Base-by-base conservation (phyloP, 2,797 vertebrate genomes). In the Passerculus sandwichensis region DNA sequence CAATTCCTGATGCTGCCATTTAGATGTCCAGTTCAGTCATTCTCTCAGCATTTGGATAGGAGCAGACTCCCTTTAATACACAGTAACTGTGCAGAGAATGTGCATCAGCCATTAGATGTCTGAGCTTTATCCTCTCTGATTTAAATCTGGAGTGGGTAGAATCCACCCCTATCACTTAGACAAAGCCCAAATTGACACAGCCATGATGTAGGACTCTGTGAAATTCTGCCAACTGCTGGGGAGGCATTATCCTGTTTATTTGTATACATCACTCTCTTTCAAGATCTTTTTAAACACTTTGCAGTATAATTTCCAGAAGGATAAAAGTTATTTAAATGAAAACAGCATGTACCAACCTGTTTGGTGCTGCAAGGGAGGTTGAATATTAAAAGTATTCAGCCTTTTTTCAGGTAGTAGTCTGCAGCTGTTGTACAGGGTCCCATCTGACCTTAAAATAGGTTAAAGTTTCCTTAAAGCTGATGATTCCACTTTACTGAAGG, bases 241-340 rank as follows among this genome's bases (percentile, higher is more conserved):
- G 89, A 95, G 82, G 70, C 23, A 27, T 93, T 94, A 85, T 53
- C 51, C 66, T 70, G 62, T 88, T 92, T 95, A 88, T 95, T 94
- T 93, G 85, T 81, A 36, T 90, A 69, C 56, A 40, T 51, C 66
- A 85, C 18, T 91, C 45, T 84, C 93, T 77, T 83, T 93, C 82
- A 93, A 57, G 62, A 91, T 92, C 26, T 60, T 84, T 91, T 72
- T 18, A 85, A 95, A 69, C 13, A 40, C 38, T 77, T 88, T 38
- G 38, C 60, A 92, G 7, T 88, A 87, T 89, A 73, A 86, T 91
- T 92, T 94, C 44, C 60, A 82, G 72, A 89, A 89, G 64, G 82
- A 89, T 91, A 38, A 53, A 85, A 62, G 48, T 73, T 88, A 84
- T 23, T 88, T 93, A 88, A 89, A 88, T 85, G 40, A 66, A 86